These are phyloP conservation scores for Poecile montanus DNA, from an alignment of 2,797 vertebrate species.

Conservation along the genomic window DNA sequence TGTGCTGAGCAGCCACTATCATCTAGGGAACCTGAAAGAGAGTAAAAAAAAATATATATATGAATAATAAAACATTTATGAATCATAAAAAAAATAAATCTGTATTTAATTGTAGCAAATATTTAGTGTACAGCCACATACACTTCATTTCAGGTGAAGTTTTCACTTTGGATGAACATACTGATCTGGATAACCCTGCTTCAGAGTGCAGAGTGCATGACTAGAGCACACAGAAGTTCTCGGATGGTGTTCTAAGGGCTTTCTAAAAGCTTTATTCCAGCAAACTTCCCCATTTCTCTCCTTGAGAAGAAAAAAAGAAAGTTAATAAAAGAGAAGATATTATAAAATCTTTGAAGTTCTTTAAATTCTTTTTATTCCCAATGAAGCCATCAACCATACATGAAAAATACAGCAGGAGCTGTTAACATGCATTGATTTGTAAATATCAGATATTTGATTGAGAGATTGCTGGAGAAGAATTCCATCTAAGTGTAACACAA, in stretches of 20 bases:
- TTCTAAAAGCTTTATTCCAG: background rate
- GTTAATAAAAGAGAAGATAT: background rate
- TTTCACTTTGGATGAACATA: constrained; percentile 23
- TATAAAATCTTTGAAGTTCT: background rate
- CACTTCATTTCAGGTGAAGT: background rate
- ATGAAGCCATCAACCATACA: background rate
- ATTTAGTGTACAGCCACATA: background rate
- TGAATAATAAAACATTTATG: background rate
- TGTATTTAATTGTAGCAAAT: background rate
- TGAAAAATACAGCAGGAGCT: background rate
- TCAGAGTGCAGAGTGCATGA: background rate
- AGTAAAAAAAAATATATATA: background rate
- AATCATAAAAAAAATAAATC: background rate
- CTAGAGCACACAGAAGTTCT: constrained; percentile 3
- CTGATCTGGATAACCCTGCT: constrained; percentile 27
- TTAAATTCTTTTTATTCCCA: background rate
- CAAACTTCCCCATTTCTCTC: background rate
- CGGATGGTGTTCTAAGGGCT: background rate
- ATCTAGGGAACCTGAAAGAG: background rate
- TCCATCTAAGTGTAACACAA: background rate
- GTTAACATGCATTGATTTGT: background rate
- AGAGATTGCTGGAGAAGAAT: background rate
- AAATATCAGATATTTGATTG: background rate
- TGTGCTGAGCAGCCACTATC: background rate
- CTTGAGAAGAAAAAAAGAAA: background rate